These are phyloP conservation scores for Austrolebias charrua DNA, from an alignment of 2,797 vertebrate genomes.

Conservation along the genomic window DNA sequence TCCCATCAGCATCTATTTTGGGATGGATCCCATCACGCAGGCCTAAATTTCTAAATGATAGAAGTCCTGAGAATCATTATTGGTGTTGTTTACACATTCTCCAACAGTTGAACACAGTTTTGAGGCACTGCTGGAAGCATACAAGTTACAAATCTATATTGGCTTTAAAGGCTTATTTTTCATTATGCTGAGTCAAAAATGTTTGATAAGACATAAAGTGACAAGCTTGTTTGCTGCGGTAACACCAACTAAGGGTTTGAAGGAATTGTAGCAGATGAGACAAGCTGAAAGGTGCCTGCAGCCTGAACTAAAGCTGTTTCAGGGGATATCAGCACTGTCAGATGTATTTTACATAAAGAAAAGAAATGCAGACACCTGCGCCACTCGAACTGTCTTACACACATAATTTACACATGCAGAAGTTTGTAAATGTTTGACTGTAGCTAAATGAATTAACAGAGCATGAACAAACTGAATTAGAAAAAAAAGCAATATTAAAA, in stretches of 20 bases:
- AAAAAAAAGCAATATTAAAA: neutral
- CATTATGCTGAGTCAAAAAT: constrained; percentile 54
- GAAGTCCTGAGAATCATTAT: constrained; percentile 30
- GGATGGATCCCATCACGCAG: constrained; percentile 20
- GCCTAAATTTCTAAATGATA: constrained; percentile 28
- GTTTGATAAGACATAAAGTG: constrained; percentile 58
- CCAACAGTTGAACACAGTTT: constrained; percentile 47
- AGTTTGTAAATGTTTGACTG: neutral
- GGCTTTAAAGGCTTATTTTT: constrained; percentile 38
- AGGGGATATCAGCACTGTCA: constrained; percentile 55
- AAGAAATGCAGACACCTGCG: constrained; percentile 45
- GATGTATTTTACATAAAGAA: constrained; percentile 48
- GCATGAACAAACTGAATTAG: no score
- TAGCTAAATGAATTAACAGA: neutral
- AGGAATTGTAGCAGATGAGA: constrained; percentile 35
- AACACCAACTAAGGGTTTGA: constrained; percentile 42
- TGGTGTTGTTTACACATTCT: constrained; percentile 36
- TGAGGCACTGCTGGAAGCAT: constrained; percentile 20
- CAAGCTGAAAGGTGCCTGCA: constrained; percentile 31
- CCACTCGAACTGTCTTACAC: constrained; percentile 26
- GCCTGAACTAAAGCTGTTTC: constrained; percentile 26
- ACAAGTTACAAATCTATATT: constrained; percentile 23
- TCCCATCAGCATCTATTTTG: constrained; percentile 33
- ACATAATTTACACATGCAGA: neutral
- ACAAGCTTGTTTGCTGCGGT: constrained; percentile 51